phyloP scores from a whole-genome alignment of 2,888 invertebrate genomes.

The Pyrocoelia pectoralis region DNA sequence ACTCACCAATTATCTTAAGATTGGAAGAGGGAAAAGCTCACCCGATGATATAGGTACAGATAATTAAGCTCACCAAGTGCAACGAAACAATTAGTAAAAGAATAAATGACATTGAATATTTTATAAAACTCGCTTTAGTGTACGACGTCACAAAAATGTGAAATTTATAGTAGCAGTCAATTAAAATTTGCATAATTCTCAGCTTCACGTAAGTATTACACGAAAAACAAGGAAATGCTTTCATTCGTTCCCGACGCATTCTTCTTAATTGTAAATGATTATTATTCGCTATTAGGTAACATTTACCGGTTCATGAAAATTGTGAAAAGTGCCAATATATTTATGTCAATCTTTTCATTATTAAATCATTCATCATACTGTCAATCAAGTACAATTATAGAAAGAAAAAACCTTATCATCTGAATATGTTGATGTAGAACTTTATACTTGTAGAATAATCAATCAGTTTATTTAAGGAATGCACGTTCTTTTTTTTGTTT shows the following conservation, averaged over 20 bases:
- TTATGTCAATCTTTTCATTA: neutral
- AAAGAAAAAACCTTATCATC: neutral
- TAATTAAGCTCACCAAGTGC: no score
- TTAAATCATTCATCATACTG: neutral
- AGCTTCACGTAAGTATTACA: neutral
- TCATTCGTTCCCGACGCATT: neutral
- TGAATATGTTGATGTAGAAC: neutral
- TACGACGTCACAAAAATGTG: neutral
- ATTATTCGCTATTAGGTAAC: neutral
- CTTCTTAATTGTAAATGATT: neutral
- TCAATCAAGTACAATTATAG: neutral
- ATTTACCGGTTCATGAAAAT: neutral
- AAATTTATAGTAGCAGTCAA: neutral
- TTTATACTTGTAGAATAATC: neutral
- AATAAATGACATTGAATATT: no score
- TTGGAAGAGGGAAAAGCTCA: no score
- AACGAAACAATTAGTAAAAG: no score
- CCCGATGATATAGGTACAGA: no score
- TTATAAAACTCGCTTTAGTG: no score
- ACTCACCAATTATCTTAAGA: no score
- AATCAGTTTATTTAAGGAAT: conserved; percentile 1
- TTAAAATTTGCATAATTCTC: neutral
- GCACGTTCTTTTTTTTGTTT: neutral
- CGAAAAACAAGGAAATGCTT: neutral
- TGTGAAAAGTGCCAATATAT: neutral